Evolutionary conservation across 2,113 vertebrate species (phyloP).

Genomic region (Menura novaehollandiae): DNA sequence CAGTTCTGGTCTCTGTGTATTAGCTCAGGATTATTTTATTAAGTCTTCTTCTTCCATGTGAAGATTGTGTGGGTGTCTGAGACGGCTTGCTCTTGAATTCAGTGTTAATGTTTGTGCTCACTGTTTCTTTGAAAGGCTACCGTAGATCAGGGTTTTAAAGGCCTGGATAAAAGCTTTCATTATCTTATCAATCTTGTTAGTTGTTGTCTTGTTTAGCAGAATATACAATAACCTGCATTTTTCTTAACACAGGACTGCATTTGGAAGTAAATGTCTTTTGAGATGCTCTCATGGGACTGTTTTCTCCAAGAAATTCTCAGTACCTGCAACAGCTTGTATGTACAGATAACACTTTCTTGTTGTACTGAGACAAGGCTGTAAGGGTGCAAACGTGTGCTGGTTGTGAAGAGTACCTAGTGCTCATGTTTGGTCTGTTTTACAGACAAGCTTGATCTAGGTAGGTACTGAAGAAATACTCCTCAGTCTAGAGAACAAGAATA

Average conservation of each 20-base stretch:
- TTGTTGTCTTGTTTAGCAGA: not conserved
- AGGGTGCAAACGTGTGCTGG: fast-evolving
- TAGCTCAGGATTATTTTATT: not conserved
- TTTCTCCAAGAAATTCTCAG: not conserved
- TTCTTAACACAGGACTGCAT: not conserved
- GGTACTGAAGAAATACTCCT: not conserved
- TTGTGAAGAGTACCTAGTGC: fast-evolving
- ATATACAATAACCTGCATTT: not conserved
- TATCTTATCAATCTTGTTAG: not conserved
- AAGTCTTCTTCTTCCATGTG: not conserved
- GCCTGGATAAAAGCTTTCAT: not conserved
- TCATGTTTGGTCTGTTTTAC: not conserved
- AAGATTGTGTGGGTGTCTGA: not conserved
- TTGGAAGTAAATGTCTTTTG: not conserved
- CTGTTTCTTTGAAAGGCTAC: not conserved
- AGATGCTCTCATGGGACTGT: not conserved
- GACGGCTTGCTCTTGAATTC: not conserved
- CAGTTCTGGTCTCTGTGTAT: not conserved
- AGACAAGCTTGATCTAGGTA: not conserved
- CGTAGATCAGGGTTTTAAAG: not conserved
- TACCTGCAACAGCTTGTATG: not conserved
- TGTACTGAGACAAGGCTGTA: not conserved
- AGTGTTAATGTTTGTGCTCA: not conserved
- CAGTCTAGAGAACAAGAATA: not conserved
- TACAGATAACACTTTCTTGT: not conserved